These are phyloP conservation scores for Stichodactyla helianthus DNA, from an alignment of 64 coral and sea anemone genomes.

Conservation along the genomic window DNA sequence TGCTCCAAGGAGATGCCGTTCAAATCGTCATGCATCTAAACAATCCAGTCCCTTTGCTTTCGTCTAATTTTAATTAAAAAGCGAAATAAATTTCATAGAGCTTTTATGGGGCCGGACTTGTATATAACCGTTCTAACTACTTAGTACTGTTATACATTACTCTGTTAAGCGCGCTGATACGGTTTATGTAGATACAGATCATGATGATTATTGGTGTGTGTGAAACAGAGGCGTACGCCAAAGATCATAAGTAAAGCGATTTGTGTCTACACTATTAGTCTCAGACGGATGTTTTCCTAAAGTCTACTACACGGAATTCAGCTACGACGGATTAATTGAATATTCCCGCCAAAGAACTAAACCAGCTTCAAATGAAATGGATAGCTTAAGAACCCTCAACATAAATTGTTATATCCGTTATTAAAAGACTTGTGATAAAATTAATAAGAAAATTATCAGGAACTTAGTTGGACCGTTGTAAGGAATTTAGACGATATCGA, in stretches of 20 bases:
- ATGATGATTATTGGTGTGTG: background rate
- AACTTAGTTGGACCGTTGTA: slow-evolving; percentile 45
- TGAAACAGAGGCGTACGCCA: background rate
- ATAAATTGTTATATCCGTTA: slow-evolving; percentile 16
- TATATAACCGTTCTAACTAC: background rate
- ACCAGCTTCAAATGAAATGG: background rate
- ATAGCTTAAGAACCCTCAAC: background rate
- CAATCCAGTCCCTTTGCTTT: background rate
- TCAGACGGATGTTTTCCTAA: background rate
- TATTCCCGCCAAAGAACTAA: background rate
- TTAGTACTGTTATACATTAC: background rate
- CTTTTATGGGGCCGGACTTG: background rate
- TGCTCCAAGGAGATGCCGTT: background rate
- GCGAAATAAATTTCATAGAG: background rate
- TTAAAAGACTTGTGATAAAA: slow-evolving; percentile 6
- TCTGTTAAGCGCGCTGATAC: background rate
- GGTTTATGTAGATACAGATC: background rate
- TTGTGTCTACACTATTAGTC: background rate
- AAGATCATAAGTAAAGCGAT: background rate
- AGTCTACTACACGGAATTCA: background rate
- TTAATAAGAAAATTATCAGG: slow-evolving; percentile 17
- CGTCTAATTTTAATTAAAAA: background rate
- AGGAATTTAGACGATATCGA: slow-evolving; percentile 32
- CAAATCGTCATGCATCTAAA: background rate
- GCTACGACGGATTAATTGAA: background rate